phyloP scores from a whole-genome alignment of 2,888 invertebrate genomes.

The Koerneria pararmatus region DNA sequence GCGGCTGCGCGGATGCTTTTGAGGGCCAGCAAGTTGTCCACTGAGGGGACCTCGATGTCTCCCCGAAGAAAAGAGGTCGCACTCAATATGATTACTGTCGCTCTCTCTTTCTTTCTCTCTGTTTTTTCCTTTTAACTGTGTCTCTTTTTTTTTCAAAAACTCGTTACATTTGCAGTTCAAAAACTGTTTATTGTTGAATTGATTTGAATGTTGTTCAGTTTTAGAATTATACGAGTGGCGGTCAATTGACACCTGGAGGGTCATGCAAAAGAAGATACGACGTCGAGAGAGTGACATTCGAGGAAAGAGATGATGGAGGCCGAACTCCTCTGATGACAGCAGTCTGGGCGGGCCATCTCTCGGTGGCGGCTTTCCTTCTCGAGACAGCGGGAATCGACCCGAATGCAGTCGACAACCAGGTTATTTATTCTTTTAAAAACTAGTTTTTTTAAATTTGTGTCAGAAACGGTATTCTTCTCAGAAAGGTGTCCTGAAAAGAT shows the following conservation, averaged over 20 bases:
- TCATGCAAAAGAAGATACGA: too few relatives aligned
- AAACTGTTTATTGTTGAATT: too few relatives aligned
- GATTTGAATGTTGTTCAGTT: too few relatives aligned
- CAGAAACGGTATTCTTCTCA: not conserved
- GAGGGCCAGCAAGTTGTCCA: not conserved
- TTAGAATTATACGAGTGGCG: too few relatives aligned
- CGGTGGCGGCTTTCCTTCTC: conserved; percentile 32
- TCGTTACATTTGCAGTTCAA: too few relatives aligned
- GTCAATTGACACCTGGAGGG: too few relatives aligned
- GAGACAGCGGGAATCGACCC: conserved; percentile 34
- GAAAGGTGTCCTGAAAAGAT: not conserved
- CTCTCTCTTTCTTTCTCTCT: not conserved
- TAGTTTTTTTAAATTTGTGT: too few relatives aligned
- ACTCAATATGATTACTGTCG: not conserved
- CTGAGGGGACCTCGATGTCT: too few relatives aligned
- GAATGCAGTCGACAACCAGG: conserved; percentile 39
- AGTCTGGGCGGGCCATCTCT: conserved; percentile 35
- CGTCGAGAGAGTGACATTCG: conserved; percentile 9
- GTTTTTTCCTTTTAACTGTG: not conserved
- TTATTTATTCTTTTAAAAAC: too few relatives aligned
- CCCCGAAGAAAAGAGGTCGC: too few relatives aligned
- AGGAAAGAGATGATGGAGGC: conserved; percentile 25
- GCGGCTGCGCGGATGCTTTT: conserved; percentile 34
- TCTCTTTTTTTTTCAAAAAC: not conserved
- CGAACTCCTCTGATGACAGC: conserved; percentile 40